Base-by-base conservation (phyloP, 2,888 invertebrate genomes). In the Ormyrus nitidulus region DNA sequence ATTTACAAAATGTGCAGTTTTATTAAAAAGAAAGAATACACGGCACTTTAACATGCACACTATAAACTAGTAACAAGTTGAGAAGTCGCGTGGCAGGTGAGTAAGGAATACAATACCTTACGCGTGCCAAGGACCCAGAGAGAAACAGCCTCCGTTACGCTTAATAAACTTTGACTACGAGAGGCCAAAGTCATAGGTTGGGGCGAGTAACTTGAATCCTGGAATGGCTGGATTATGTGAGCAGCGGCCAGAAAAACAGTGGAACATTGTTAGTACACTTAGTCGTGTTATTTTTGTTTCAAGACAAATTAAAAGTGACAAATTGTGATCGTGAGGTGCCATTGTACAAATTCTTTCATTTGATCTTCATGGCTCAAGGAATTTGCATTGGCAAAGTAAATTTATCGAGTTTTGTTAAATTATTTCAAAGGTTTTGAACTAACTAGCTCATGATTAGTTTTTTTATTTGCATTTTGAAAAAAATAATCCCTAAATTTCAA, bases 101-200 rank as follows among this genome's bases (percentile, higher is more conserved):
- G 85, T 83, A 85, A 83, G 86, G 83, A 85, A 89, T 90, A 92
- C 94, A 93, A 65, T 94, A 96, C 96, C 96, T 96, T 96, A 93
- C 96, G 94, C 93, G 96, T 96, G 94, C 96, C 96, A 93, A 96
- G 95, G 92, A 96, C 95, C 96, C 96, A 96, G 92, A 96, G 95
- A 92, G 96, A 96, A 93, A 96, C 95, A 93, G 96, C 96, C 94
- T 96, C 96, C 94, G 96, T 95, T 93, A 96, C 96, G 93, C 96
- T 96, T 93, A 96, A 94, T 93, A 96, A 95, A 93, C 94, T 94
- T 93, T 95, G 94, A 87, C 89, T 88, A 88, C 86, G 86, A 86
- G 86, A 87, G 84, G 89, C 88, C 87, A 89, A 88, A 88, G 88
- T 86, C 85, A 88, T 87, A 88, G 88, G 87, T 92, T 93, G 93